Evolutionary conservation across 2,113 vertebrate genomes (phyloP), one percentile per base, ranked within the genome.

Genomic region (Periophthalmus modestus): DNA sequence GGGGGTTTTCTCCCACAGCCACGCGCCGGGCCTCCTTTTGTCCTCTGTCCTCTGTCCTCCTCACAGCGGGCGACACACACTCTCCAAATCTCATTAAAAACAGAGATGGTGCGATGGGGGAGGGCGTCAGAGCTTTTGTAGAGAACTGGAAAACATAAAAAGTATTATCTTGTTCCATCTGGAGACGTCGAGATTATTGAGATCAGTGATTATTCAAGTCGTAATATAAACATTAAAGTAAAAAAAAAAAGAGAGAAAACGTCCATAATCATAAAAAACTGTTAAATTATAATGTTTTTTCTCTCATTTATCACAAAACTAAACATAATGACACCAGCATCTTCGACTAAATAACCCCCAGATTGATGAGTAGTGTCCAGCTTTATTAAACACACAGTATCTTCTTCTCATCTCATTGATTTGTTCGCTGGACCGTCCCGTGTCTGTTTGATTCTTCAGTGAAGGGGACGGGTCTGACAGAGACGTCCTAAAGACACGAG

Each of bases 41-140:
- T 93, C 90, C 91, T 89, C 69, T 68, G 74, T 86, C 87, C 85
- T 89, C 66, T 88, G 89, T 91, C 85, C 84, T n/a, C n/a, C n/a
- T 89, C 87, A 71, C 89, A 89, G 90, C 89, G 89, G n/a, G 81
- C 76, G 81, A 90, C 81, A 75, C 79, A 78, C 79, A 82, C 82
- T 80, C 85, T 89, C 82, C 79, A 89, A 91, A 89, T 91, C 91
- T 91, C 85, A 91, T 91, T 91, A 91, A 91, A 91, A 91, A 89
- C 88, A 88, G 75, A 82, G 72, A 68, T 65, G 68, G 85, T 85
- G 73, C 81, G 74, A 66, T 65, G 68, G 73, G 65, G 79, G 72
- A 48, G 79, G 73, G 67, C n/a, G n/a, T n/a, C n/a, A n/a, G n/a
- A n/a, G n/a, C 14, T 72, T 85, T 77, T 69, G 76, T 77, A 80